Evolutionary conservation across 2,888 invertebrate genomes (phyloP).

Genomic region (Ephialtes manifestator): DNA sequence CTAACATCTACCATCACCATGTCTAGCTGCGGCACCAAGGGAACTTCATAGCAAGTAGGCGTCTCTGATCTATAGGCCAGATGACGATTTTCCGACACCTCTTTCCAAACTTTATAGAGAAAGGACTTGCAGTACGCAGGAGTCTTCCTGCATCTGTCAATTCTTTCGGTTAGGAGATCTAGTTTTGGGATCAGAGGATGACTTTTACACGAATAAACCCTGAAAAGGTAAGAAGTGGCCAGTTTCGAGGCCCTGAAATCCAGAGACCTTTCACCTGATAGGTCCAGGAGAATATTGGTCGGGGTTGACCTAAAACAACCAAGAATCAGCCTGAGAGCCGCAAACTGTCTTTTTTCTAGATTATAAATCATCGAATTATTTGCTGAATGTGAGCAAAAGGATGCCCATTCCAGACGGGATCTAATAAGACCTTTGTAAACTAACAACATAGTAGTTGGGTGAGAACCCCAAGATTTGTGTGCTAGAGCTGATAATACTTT

Average conservation of each 20-base stretch:
- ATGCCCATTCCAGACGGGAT: constrained; percentile 9
- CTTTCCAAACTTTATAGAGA: neutral
- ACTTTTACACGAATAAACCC: neutral
- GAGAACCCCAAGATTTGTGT: constrained; percentile 39
- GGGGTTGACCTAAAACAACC: too few species aligned
- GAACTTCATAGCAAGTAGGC: neutral
- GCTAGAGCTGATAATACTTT: constrained; percentile 8
- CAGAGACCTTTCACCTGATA: neutral
- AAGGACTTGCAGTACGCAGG: neutral
- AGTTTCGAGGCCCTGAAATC: neutral
- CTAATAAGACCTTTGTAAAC: constrained; percentile 48
- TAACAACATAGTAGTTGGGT: constrained; percentile 15
- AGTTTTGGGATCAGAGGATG: neutral
- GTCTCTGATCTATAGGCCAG: neutral
- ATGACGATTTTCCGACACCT: neutral
- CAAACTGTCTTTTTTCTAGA: too few species aligned
- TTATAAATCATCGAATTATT: neutral
- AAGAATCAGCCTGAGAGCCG: neutral
- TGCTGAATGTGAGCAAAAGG: neutral
- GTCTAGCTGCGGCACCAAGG: neutral
- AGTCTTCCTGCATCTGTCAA: neutral
- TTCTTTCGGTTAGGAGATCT: neutral
- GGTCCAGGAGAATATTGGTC: neutral
- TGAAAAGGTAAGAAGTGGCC: neutral
- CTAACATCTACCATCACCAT: too few species aligned